Evolutionary conservation across 2,113 vertebrate species (phyloP).

Genomic region (Uropsilus gracilis): DNA sequence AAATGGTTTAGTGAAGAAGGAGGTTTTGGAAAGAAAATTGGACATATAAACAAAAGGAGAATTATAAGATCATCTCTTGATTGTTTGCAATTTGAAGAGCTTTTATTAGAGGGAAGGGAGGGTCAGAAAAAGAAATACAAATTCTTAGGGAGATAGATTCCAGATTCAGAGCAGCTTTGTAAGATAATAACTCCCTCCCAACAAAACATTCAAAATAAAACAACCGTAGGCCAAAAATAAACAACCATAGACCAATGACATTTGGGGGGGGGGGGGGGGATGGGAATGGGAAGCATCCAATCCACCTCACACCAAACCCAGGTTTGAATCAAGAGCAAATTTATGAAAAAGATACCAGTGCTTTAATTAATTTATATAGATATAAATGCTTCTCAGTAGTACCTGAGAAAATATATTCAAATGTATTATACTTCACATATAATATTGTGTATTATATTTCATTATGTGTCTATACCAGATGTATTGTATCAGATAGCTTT

Average conservation of each 20-base stretch:
- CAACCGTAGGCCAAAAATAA: not conserved
- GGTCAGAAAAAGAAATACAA: no score
- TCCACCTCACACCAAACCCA: not conserved
- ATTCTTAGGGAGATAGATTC: not conserved
- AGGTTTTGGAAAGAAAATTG: not conserved
- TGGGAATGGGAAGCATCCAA: not conserved
- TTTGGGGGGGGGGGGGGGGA: no score
- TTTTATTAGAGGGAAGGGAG: not conserved
- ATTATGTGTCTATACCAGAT: no score
- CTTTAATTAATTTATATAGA: not conserved
- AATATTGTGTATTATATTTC: not conserved
- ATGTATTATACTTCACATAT: not conserved
- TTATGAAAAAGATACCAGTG: not conserved
- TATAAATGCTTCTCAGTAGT: not conserved
- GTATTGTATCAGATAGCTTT: no score
- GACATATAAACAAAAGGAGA: not conserved
- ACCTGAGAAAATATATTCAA: not conserved
- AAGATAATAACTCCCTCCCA: not conserved
- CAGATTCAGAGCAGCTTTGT: not conserved
- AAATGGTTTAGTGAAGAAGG: not conserved
- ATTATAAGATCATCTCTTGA: not conserved
- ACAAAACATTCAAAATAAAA: not conserved
- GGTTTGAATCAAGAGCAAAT: constrained; percentile 12
- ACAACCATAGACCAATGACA: not conserved
- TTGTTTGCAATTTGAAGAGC: not conserved